These are phyloP conservation scores for Condylostylus longicornis DNA, from an alignment of 1,140 invertebrate species.

Conservation along the genomic window DNA sequence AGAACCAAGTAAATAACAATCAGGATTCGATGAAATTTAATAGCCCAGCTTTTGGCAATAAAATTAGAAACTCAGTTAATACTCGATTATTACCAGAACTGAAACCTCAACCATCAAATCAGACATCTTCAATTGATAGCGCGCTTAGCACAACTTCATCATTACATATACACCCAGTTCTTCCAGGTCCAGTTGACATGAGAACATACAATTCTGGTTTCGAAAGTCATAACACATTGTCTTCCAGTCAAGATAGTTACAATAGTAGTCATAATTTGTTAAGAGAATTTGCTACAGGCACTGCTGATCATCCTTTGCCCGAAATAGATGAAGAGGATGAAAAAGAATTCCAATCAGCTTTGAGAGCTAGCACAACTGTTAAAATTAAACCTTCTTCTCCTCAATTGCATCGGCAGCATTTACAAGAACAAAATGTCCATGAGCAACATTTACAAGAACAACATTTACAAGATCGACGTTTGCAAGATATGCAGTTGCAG, in stretches of 20 bases:
- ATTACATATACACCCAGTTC: slow-evolving; percentile 44
- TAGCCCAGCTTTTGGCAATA: background rate
- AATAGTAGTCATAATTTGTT: slow-evolving; percentile 48
- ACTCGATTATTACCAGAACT: slow-evolving; percentile 6
- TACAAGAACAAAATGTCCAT: background rate
- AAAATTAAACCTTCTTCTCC: background rate
- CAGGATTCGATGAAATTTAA: slow-evolving; percentile 4
- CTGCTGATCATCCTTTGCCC: slow-evolving; percentile 48
- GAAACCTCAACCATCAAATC: background rate
- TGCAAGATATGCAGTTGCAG: too few relatives aligned
- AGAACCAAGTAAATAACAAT: slow-evolving; percentile 25
- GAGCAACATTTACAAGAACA: background rate
- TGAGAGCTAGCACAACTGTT: slow-evolving; percentile 41
- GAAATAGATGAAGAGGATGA: slow-evolving; percentile 65
- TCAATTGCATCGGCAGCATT: background rate
- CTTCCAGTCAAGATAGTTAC: slow-evolving; percentile 35
- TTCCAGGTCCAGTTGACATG: slow-evolving; percentile 76
- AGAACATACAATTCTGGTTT: slow-evolving; percentile 55
- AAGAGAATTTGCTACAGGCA: slow-evolving; percentile 44
- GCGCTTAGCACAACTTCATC: slow-evolving; percentile 12
- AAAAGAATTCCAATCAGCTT: slow-evolving; percentile 50
- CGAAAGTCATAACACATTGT: slow-evolving; percentile 38
- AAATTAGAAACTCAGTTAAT: background rate
- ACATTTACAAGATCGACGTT: background rate
- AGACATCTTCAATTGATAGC: slow-evolving; percentile 10